Conservation (phyloP, 2,113 vertebrate genomes). For the Alosa alosa region DNA sequence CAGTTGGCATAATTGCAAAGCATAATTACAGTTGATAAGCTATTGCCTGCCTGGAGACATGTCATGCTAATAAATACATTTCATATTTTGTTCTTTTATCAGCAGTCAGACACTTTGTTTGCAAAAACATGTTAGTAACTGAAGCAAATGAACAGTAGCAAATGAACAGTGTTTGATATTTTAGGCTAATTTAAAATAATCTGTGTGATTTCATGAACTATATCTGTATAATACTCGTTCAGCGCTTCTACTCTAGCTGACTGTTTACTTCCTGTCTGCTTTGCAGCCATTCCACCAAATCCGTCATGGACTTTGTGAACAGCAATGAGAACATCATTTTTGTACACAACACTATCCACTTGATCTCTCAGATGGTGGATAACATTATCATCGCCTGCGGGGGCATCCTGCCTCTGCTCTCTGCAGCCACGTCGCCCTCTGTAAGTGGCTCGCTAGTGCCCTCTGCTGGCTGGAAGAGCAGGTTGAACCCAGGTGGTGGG, state of each 20-base stretch:
- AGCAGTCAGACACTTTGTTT: too few species aligned
- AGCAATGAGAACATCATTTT: slow-evolving; percentile 99
- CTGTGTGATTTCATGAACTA: background rate
- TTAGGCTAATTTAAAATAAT: background rate
- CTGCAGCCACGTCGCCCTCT: slow-evolving; percentile 95
- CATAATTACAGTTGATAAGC: background rate
- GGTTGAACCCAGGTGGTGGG: background rate
- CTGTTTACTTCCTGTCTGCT: slow-evolving; percentile 41
- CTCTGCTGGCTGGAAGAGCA: slow-evolving; percentile 54
- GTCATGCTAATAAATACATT: background rate
- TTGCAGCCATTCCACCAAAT: slow-evolving; percentile 95
- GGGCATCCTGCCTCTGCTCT: slow-evolving; percentile 95
- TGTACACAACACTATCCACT: slow-evolving; percentile 99
- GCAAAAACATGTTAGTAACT: too few species aligned
- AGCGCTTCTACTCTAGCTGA: background rate
- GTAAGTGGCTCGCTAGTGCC: slow-evolving; percentile 82
- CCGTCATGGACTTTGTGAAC: slow-evolving; percentile 99
- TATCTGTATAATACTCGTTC: background rate
- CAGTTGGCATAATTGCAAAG: background rate
- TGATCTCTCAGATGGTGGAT: slow-evolving; percentile 99
- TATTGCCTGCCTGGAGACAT: background rate
- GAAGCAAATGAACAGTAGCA: too few species aligned
- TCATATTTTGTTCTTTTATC: background rate
- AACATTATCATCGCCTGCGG: slow-evolving; percentile 99
- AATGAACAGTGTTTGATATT: background rate